Conservation (phyloP, 2,888 invertebrate genomes). For the Caenorhabditis sp. region DNA sequence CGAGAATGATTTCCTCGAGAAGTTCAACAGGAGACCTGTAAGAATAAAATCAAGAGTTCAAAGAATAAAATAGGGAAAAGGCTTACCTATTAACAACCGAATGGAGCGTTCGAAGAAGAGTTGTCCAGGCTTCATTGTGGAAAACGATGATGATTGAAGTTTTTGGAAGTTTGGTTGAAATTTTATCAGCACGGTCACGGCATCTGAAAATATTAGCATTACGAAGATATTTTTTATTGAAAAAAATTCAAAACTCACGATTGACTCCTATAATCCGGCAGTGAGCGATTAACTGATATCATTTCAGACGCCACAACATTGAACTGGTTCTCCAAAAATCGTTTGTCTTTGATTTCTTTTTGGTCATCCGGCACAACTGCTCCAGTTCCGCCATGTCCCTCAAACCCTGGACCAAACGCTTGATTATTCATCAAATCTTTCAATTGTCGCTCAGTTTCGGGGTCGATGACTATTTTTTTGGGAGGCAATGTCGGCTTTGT, state of each 20-base stretch:
- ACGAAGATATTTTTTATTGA: neutral
- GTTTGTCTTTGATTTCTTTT: constrained; percentile 58
- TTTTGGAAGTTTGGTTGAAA: constrained; percentile 79
- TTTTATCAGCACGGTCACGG: constrained; percentile 15
- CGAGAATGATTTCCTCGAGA: constrained; percentile 69
- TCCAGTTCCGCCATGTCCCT: constrained; percentile 66
- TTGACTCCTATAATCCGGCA: constrained; percentile 82
- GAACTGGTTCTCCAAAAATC: constrained; percentile 79
- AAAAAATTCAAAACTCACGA: constrained; percentile 34
- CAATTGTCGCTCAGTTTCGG: constrained; percentile 14
- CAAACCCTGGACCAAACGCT: constrained; percentile 47
- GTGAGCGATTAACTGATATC: constrained; percentile 92
- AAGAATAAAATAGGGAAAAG: neutral
- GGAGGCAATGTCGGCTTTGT: neutral
- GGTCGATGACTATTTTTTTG: constrained; percentile 10
- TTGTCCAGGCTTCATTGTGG: constrained; percentile 99
- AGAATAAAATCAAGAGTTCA: constrained; percentile 10
- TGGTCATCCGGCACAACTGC: constrained; percentile 57
- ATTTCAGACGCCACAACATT: constrained; percentile 84
- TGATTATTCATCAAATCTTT: constrained; percentile 29
- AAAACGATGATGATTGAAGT: constrained; percentile 98
- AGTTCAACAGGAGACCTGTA: constrained; percentile 59
- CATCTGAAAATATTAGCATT: constrained; percentile 26
- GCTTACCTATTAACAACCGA: constrained; percentile 69
- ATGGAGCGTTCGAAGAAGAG: constrained; percentile 79